These are phyloP conservation scores for Drosophila macrospina DNA, from an alignment of 2,888 invertebrate species.

Conservation along the genomic window DNA sequence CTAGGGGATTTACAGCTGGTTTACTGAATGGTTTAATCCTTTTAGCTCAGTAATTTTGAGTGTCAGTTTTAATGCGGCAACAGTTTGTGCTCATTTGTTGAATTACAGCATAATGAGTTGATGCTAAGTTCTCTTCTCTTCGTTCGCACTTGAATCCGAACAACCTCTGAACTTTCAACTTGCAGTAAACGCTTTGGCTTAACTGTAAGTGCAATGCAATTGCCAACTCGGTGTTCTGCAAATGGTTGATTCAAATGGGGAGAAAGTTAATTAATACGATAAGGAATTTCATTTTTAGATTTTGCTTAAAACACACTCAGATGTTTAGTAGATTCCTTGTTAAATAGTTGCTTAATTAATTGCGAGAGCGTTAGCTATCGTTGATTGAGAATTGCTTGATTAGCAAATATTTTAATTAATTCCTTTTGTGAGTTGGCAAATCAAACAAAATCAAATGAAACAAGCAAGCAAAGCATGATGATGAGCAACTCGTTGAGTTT, in stretches of 20 bases:
- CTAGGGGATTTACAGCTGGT: constrained; percentile 65
- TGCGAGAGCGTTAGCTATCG: background rate
- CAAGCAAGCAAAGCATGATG: constrained; percentile 16
- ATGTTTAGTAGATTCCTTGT: background rate
- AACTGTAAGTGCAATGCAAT: constrained; percentile 20
- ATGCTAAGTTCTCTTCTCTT: constrained; percentile 2
- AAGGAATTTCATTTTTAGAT: background rate
- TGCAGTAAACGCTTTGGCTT: background rate
- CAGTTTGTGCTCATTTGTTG: constrained; percentile 60
- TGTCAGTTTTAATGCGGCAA: constrained; percentile 57
- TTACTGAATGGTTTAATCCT: constrained; percentile 67
- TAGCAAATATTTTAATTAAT: constrained; percentile 62
- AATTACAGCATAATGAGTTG: constrained; percentile 53
- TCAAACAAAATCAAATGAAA: constrained; percentile 35
- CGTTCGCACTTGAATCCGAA: constrained; percentile 14
- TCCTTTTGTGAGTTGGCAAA: constrained; percentile 48
- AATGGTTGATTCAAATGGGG: background rate
- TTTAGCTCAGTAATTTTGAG: constrained; percentile 65
- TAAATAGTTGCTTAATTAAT: background rate
- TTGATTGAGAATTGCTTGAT: constrained; percentile 43
- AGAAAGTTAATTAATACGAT: background rate
- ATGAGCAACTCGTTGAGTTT: constrained; percentile 17
- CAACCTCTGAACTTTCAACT: background rate
- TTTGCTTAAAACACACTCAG: too few relatives aligned
- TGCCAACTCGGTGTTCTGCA: background rate